These are phyloP conservation scores for Gandaritis pyraliata DNA, from an alignment of 2,888 invertebrate genomes.

Conservation along the genomic window DNA sequence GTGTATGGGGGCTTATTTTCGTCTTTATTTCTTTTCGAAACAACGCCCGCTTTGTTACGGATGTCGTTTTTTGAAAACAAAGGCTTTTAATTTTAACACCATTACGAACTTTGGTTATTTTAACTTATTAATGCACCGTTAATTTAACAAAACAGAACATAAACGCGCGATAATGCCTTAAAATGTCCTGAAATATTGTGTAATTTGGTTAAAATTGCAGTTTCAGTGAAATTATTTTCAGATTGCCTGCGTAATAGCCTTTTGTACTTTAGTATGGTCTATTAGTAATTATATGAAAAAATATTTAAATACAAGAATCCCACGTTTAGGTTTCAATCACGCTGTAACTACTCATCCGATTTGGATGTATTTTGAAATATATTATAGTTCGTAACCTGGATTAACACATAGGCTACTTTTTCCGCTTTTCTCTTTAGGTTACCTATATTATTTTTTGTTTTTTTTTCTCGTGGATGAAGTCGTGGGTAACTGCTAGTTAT, in stretches of 20 bases:
- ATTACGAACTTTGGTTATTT: slow-evolving; percentile 16
- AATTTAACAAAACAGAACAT: slow-evolving; percentile 20
- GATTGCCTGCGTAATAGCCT: not conserved
- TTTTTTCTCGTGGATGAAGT: too few relatives aligned
- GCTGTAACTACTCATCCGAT: too few relatives aligned
- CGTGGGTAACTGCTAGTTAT: too few relatives aligned
- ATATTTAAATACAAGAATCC: too few relatives aligned
- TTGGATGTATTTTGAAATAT: too few relatives aligned
- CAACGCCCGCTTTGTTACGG: not conserved
- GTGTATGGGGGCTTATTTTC: too few relatives aligned
- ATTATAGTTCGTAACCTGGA: too few relatives aligned
- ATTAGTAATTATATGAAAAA: too few relatives aligned
- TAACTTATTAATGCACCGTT: slow-evolving; percentile 31
- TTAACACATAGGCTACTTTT: too few relatives aligned
- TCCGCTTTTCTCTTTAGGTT: too few relatives aligned
- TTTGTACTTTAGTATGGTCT: slow-evolving; percentile 2
- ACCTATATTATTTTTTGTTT: too few relatives aligned
- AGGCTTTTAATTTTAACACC: slow-evolving; percentile 5
- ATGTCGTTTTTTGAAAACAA: not conserved
- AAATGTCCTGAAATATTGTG: slow-evolving; percentile 22
- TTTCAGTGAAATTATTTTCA: not conserved
- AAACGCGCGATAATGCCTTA: slow-evolving; percentile 24
- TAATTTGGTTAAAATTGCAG: slow-evolving; percentile 26
- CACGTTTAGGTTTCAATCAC: too few relatives aligned
- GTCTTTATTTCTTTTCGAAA: not conserved